phyloP scores from a whole-genome alignment of 2,113 vertebrate species.

The Alectura lathami region DNA sequence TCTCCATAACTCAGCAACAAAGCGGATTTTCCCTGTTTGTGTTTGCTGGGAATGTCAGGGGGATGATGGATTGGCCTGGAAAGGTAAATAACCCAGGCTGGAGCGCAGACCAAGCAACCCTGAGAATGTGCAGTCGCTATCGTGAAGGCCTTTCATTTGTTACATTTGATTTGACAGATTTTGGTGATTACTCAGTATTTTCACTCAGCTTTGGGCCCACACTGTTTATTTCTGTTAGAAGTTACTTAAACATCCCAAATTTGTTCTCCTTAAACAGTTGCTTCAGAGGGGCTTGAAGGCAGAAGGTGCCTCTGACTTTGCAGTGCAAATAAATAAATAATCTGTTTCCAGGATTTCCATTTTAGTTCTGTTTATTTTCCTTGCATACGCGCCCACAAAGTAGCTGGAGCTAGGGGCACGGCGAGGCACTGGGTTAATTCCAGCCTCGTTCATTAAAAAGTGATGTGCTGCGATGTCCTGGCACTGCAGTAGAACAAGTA shows the following conservation, averaged over 20 bases:
- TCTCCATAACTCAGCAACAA: not conserved
- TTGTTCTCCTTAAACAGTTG: not conserved
- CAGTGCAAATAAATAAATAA: not conserved
- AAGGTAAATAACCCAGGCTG: not conserved
- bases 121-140: not conserved
- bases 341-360: not conserved
- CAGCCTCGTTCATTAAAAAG: not conserved
- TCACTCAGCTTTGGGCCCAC: not conserved
- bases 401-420: not conserved
- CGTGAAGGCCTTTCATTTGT: not conserved
- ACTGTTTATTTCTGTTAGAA: constrained; percentile 32
- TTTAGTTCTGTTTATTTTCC: constrained; percentile 43
- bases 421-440: not conserved
- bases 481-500: not conserved
- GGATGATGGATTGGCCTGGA: constrained; percentile 39
- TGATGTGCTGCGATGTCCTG: accelerated
- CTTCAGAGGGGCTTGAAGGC: not conserved
- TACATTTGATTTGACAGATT: not conserved
- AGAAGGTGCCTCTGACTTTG: not conserved
- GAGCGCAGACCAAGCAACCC: not conserved
- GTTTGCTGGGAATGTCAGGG: constrained; percentile 13
- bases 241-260: not conserved
- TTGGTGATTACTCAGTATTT: not conserved
- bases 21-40: not conserved
- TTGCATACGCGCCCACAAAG: not conserved